phyloP scores from a whole-genome alignment of 2,113 vertebrate species.

The Collichthys lucidus region DNA sequence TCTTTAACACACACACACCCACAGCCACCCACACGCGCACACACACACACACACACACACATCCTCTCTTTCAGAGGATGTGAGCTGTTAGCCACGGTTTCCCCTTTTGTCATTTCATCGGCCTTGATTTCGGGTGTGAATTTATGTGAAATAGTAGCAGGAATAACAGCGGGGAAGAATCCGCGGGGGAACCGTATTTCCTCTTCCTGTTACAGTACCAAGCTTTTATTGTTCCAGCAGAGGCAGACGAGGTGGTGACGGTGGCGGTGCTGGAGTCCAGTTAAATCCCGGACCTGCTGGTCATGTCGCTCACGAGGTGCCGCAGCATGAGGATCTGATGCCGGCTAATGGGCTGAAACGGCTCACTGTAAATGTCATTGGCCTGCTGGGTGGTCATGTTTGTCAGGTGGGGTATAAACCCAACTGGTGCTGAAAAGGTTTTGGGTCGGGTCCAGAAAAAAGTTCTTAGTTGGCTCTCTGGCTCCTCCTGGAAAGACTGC shows the following conservation, averaged over 20 bases:
- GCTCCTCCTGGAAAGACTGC: conserved; percentile 32
- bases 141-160: conserved; percentile 46
- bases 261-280: conserved; percentile 48
- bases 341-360: conserved; percentile 69
- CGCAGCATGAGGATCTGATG: conserved; percentile 58
- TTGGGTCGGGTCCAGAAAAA: conserved; percentile 62
- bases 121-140: conserved; percentile 40
- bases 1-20: not conserved
- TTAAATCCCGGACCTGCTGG: conserved; percentile 60
- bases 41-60: not conserved
- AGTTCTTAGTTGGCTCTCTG: conserved; percentile 20
- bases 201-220: conserved; percentile 51
- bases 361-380: conserved; percentile 65
- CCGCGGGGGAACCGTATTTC: conserved; percentile 42
- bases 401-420: conserved; percentile 69
- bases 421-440: conserved; percentile 64
- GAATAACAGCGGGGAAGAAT: conserved; percentile 42
- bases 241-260: conserved; percentile 31
- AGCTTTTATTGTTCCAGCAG: conserved; percentile 59
- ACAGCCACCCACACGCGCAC: not conserved
- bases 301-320: conserved; percentile 69
- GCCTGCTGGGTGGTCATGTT: conserved; percentile 75
- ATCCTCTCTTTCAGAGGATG: conserved; percentile 20
- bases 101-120: conserved; percentile 41
- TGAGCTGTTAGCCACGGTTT: conserved; percentile 49